A percentile compares a stretch with the other conserved stretches of the same genome.
Conservation (phyloP, 2,797 vertebrate species). For the Falco biarmicus region DNA sequence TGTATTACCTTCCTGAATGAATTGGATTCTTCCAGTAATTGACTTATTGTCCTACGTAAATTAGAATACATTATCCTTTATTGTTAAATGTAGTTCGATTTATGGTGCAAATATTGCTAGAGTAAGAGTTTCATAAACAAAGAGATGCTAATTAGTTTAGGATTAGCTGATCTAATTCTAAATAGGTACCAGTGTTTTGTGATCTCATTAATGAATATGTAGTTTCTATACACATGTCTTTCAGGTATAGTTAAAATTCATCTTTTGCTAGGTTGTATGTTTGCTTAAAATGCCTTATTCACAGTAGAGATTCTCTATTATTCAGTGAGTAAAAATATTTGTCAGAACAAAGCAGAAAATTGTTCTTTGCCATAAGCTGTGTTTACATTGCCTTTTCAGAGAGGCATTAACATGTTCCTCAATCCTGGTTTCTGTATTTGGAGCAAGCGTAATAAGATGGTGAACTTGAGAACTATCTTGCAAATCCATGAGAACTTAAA, state of each 20-base stretch:
- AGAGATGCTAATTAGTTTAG: background rate
- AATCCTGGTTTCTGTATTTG: background rate
- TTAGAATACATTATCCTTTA: background rate
- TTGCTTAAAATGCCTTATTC: background rate
- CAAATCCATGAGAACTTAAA: slow-evolving; percentile 23
- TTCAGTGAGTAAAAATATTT: background rate
- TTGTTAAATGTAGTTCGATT: background rate
- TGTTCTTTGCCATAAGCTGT: background rate
- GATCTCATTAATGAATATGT: background rate
- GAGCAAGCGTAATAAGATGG: background rate
- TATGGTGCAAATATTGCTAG: background rate
- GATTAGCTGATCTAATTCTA: background rate
- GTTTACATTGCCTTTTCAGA: background rate
- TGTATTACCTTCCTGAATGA: background rate
- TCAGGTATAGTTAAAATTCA: background rate
- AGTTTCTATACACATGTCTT: background rate
- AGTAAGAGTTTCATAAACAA: background rate
- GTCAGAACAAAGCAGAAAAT: background rate
- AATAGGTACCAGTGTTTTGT: background rate
- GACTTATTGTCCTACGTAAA: background rate
- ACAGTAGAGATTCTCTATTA: background rate
- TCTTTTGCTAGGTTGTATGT: background rate
- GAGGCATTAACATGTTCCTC: background rate
- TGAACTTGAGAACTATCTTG: background rate
- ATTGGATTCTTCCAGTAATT: background rate